Base-by-base conservation (phyloP, 1,140 invertebrate species). In the Drosophila kurseongensis region DNA sequence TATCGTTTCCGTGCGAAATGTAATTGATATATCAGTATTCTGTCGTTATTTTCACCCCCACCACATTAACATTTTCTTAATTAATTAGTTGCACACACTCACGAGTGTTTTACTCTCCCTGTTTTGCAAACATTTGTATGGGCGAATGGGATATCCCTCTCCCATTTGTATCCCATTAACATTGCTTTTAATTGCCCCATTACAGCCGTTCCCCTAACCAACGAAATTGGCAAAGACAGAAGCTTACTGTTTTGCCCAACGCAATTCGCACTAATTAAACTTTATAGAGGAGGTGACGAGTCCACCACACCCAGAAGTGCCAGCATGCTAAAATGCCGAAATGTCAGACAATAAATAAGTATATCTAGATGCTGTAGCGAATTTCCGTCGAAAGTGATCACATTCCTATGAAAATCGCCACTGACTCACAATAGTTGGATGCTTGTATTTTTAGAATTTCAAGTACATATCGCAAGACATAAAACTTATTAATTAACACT, bases 171-270 rank as follows among this genome's bases (percentile, higher is more conserved):
- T 29, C 13, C 42, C 57, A 48, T 38, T 29, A 66, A 52, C 60
- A 68, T 29, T 42, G 61, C 65, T 44, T 68, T 66, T 68, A 68
- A 68, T 68, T 66, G 32, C 36, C 60, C 61, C 47, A 68, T 68
- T 68, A 65, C 14, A 66, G 47, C 61, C 62, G 16, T 38, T 41
- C 61, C 65, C 45, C 32, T 13, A 29, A 12, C 63, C 36, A 48
- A 38, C 36, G 13, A 66, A 68, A 68, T 68, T 68, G 65, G 65
- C 63, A 32, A 69, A 68, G 27, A 69, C 42, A 56, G 50, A 48
- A 57, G 40, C 42, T 71, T 41, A 71, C 65, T 71, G 63, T 71
- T 71, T 68, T 56, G 41, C 65, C 48, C 63, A 68, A 69, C 67
- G 67, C 51, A 71, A 71, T 69, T 71, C 42, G 51, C 38, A 71